Conservation (phyloP, 2,113 vertebrate genomes). For the Apus apus region DNA sequence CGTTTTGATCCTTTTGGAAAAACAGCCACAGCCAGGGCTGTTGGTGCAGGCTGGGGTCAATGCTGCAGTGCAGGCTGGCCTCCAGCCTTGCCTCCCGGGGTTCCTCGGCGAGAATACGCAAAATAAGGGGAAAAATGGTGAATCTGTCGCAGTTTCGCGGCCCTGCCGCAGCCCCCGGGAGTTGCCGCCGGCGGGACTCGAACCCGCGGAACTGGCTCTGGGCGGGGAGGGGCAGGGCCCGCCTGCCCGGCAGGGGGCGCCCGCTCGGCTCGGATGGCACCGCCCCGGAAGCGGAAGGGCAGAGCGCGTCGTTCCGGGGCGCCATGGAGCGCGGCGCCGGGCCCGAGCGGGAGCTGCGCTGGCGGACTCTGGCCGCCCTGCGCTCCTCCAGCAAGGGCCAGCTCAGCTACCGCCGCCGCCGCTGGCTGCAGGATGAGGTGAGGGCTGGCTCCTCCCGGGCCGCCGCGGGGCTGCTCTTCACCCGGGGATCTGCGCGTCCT, state of each 20-base stretch:
- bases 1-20: not conserved
- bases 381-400: slow-evolving; percentile 74
- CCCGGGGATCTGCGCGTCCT: not conserved
- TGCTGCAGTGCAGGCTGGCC: rapidly evolving
- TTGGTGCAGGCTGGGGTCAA: rapidly evolving
- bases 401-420: slow-evolving; percentile 69
- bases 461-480: too few relatives aligned
- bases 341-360: slow-evolving; percentile 65
- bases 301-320: rapidly evolving
- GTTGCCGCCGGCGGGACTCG: not conserved
- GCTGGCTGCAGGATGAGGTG: slow-evolving; percentile 72
- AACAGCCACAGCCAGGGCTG: rapidly evolving
- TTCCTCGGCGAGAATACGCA: rapidly evolving
- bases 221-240: rapidly evolving
- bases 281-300: not conserved
- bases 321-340: not conserved
- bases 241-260: not conserved
- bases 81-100: too few relatives aligned
- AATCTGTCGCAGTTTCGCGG: rapidly evolving
- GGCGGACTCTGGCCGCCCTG: slow-evolving; percentile 76
- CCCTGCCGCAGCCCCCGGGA: too few relatives aligned
- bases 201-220: rapidly evolving
- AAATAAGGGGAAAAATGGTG: rapidly evolving
- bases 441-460: not conserved
- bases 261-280: too few relatives aligned